These are phyloP conservation scores for Myopa testacea DNA, from an alignment of 2,888 invertebrate species.

Conservation along the genomic window DNA sequence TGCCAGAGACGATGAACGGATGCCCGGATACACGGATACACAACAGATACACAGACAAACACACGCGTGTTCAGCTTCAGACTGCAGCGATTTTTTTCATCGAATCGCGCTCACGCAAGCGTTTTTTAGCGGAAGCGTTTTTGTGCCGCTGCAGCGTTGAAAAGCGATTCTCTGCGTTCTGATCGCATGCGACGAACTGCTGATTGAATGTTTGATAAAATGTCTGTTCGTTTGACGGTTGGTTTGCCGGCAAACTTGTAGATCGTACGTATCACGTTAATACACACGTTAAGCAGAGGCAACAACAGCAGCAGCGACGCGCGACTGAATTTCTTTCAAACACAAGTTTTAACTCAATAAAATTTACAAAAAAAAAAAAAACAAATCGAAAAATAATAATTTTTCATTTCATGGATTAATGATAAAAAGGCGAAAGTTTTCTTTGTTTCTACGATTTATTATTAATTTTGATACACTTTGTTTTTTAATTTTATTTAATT, in stretches of 20 bases:
- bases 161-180: background rate
- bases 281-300: background rate
- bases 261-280: slow-evolving; percentile 18
- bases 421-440: slow-evolving; percentile 21
- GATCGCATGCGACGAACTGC: slow-evolving; percentile 6
- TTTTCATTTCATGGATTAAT: background rate
- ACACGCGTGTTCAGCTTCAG: background rate
- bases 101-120: slow-evolving; percentile 34
- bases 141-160: slow-evolving; percentile 10
- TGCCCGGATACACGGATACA: background rate
- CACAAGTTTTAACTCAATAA: background rate
- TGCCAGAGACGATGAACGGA: background rate
- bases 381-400: background rate
- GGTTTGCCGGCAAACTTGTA: slow-evolving; percentile 23
- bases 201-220: slow-evolving; percentile 19
- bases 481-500: slow-evolving; percentile 7
- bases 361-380: background rate
- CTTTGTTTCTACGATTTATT: background rate
- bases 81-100: background rate
- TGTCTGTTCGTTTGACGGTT: background rate
- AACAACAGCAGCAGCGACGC: background rate
- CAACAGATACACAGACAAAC: background rate
- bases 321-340: background rate
- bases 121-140: slow-evolving; percentile 43
- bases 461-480: slow-evolving; percentile 23